Base-by-base conservation (phyloP, 2,113 vertebrate genomes). In the Tetrax tetrax region DNA sequence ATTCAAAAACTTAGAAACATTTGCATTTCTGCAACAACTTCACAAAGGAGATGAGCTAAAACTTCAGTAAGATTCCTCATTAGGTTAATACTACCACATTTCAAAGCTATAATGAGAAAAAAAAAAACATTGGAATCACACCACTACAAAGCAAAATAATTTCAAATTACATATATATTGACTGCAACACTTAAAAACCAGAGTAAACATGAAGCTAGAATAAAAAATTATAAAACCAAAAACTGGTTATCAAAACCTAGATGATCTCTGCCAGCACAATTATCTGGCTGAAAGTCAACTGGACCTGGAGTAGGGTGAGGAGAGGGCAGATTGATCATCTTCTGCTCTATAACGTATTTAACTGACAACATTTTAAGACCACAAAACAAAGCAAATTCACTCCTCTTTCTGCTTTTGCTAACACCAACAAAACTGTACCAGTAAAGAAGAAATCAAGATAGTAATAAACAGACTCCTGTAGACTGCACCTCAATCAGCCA, bases 231-330 rank as follows among this genome's bases (percentile, higher is more conserved):
- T 43, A 53, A 79, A 79, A 27, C 8, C 28, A 82, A 87, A 92
- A 78, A 27, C n/a, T 31, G 8, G 7, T 60, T 60, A 88, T 47
- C 25, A 83, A 85, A 83, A 48, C 10, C 9, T 19, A 35, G 19
- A 2, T 1, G 0, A 64, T 37, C 33, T 61, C 28, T 84, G 63
- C 20, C 18, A 74, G 37, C 11, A 60, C 11, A 68, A 60, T 13
- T 68, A 72, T 38, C 10, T 69, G n/a, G 19, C 19, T 79, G 57
- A 68, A 17, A 64, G 31, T 33, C 28, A 35, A 31, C 37, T 72
- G 38, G 25, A 66, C 21, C 6, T 21, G n/a, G 8, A 8, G 27
- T 19, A 10, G 29, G 24, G 10, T 4, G 9, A 1, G 1, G 1
- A 60, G 5, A 47, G 4, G 8, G 12, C 14, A 75, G 13, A 59